Evolutionary conservation across 2,888 invertebrate genomes (phyloP), one percentile per base, ranked within the genome.

Genomic region (Pyrochroa serraticornis): DNA sequence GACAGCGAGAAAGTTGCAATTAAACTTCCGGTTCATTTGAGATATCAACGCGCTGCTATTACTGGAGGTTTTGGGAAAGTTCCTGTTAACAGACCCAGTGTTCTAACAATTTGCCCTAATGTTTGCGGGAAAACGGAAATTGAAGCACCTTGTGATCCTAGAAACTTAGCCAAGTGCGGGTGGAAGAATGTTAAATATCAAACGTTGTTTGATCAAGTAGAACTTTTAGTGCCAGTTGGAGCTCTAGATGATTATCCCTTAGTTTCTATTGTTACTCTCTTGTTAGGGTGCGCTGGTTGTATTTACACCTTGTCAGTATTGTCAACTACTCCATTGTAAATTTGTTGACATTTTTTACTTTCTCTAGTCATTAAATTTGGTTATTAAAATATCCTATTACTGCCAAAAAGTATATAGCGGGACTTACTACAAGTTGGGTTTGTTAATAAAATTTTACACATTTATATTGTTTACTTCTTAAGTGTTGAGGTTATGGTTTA

Each of bases 11-110:
- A 72, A 57, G 69, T 77, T n/a, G 64, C 67, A 9, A 60, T 81
- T 8, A 71, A 67, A 10, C 62, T 82, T 39, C 83, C 83, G 3
- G 74, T 83, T 39, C 82, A 83, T 71, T 74, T 82, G 51, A 69
- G 83, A 31, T 83, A 83, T 64, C 82, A 82, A 62, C 75, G 78
- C 53, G 78, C 81, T 9, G 76, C 78, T 58, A 77, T 80, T 37
- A 74, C 77, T 55, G 80, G 81, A 56, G 80, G 81, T 5, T 77
- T 67, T 71, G 76, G 74, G 33, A 77, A 75, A 69, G 75, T 79
- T 6, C 60, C 66, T 48, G 63, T 81, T 41, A 66, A 64, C 7
- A 76, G 75, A 66, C 80, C 80, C 7, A 76, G 68, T 51, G 58
- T 80, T 14, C 69, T 79, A 36, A 61, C 73, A 0, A 62, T 69